Base-by-base conservation (phyloP, 2,797 vertebrate species). In the Buceros bicornis region DNA sequence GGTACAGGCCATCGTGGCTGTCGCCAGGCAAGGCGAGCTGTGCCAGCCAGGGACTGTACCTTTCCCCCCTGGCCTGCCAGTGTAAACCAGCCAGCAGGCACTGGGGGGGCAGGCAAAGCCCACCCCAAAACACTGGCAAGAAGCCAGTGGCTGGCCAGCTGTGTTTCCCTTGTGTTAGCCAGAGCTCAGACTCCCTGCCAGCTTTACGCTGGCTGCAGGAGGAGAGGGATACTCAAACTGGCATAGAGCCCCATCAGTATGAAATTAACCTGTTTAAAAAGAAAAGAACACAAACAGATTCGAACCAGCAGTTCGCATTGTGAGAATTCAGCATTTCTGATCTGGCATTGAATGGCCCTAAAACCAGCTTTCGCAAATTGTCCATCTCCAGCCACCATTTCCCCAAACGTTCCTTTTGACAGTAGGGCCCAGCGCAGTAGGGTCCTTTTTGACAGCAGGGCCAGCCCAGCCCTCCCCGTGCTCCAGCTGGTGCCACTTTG, bases 1-100 rank as follows among this genome's bases (percentile, higher is more conserved):
- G 69, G 42, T 15, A 24, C 3, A 1, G 0, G 0, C 31, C 56
- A 54, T 1, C 0, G 2, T 1, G 10, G 40, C 51, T 16, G 40
- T 64, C 28, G 57, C 33, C 0, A 0, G 57, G 69, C 11, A 0
- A 77, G 54, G 13, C 2, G 0, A 72, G 77, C 42, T 0, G 0
- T 25, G 48, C 37, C 65, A 82, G 35, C 20, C 1, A 1, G 42
- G 37, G 37, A 57, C 54, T 2, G 5, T 15, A 40, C 9, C 60
- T 45, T 51, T 62, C 50, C 53, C 48, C 47, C 42, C 1, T 2
- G 3, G 2, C 42, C 50, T 25, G 22, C 37, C 37, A 11, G 35
- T 3, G 8, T 16, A n/a, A 62, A 20, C 31, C 31, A 35, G 42
- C 12, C 78, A 42, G 73, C 66, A 69, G 57, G 67, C 40, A 48